Conservation (phyloP, 2,888 invertebrate genomes). For the Nomada goodeniana region DNA sequence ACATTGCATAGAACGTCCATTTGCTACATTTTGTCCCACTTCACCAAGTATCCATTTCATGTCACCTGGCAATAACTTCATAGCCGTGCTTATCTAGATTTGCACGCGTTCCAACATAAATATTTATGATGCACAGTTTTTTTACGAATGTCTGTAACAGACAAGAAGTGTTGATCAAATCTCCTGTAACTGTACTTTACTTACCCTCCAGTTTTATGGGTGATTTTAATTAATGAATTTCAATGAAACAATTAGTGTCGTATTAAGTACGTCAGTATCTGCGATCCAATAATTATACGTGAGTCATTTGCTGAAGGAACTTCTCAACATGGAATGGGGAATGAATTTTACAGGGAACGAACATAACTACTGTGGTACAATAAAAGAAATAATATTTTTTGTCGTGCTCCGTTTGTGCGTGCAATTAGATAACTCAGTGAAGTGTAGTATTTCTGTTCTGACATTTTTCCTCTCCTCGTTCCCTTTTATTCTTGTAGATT, state of each 20-base stretch:
- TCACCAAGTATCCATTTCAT: slow-evolving; percentile 2
- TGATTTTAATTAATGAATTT: neutral
- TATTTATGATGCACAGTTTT: neutral
- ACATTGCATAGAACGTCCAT: neutral
- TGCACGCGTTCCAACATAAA: slow-evolving; percentile 14
- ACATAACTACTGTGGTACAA: neutral
- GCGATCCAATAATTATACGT: no score
- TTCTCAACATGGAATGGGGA: no score
- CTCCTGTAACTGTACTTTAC: neutral
- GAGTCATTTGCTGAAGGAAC: no score
- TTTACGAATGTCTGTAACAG: neutral
- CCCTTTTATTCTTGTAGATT: slow-evolving; percentile 14
- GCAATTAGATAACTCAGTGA: neutral
- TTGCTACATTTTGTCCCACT: neutral
- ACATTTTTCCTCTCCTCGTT: slow-evolving; percentile 2
- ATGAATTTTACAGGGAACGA: neutral
- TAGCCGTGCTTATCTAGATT: neutral
- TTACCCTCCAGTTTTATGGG: neutral
- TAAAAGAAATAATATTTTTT: neutral
- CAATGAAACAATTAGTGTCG: neutral
- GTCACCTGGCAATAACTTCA: slow-evolving; percentile 2
- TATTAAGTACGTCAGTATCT: neutral
- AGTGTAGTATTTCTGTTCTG: neutral
- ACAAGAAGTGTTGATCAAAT: neutral
- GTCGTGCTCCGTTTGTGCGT: neutral